Evolutionary conservation across 30 jellyfish, hydroid and myxozoan species (phyloP).

Genomic region (Sanderia malayensis): DNA sequence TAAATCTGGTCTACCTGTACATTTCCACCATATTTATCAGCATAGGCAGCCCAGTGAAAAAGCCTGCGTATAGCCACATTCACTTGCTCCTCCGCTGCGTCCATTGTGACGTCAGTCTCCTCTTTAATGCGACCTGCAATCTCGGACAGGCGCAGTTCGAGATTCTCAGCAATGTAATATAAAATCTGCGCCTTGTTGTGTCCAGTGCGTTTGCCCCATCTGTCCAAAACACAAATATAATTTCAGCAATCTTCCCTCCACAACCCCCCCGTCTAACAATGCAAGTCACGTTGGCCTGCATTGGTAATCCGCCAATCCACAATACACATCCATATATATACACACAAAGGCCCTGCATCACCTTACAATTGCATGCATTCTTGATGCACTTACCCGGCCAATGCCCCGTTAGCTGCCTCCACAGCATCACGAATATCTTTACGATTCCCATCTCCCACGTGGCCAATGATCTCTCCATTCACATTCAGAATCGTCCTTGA

Average conservation of each 20-base stretch:
- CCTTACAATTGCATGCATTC: too few relatives aligned
- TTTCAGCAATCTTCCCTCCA: too few relatives aligned
- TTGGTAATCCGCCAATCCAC: too few relatives aligned
- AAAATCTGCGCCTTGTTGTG: conserved; percentile 91
- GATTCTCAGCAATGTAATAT: conserved; percentile 89
- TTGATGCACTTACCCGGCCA: conserved; percentile 62
- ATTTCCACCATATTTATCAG: conserved; percentile 95
- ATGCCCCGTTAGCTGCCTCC: conserved; percentile 83
- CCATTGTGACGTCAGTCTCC: conserved; percentile 27
- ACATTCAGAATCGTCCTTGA: conserved; percentile 75
- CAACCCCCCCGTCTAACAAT: too few relatives aligned
- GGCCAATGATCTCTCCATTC: conserved; percentile 80
- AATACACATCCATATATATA: too few relatives aligned
- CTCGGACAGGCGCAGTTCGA: conserved; percentile 74
- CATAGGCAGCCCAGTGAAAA: conserved; percentile 98
- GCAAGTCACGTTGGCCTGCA: too few relatives aligned
- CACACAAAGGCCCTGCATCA: too few relatives aligned
- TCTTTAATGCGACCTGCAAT: conserved; percentile 45
- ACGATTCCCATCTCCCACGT: conserved; percentile 94
- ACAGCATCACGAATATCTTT: conserved; percentile 98
- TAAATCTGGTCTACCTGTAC: conserved; percentile 67
- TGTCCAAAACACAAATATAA: not conserved
- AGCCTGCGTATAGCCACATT: conserved; percentile 62
- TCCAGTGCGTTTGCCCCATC: conserved; percentile 97
- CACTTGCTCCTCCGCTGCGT: conserved; percentile 72